phyloP scores from a whole-genome alignment of 2,888 invertebrate species.

The Andrena bicolor region DNA sequence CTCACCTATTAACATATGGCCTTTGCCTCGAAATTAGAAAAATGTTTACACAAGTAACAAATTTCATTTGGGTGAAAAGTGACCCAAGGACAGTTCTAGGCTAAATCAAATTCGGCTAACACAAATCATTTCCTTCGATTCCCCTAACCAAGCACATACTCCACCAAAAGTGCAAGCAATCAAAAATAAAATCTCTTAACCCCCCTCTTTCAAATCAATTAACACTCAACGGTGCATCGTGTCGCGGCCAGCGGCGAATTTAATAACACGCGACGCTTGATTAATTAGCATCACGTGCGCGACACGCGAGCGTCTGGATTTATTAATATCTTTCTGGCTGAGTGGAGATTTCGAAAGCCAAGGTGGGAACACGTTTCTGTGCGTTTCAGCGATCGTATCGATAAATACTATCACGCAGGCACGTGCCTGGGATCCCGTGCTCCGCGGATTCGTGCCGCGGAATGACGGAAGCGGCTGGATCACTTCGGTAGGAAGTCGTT shows the following conservation, averaged over 20 bases:
- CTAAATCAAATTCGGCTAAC: not conserved
- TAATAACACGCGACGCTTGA: not conserved
- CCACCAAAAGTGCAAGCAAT: not conserved
- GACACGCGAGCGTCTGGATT: not conserved
- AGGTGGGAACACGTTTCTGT: constrained; percentile 31
- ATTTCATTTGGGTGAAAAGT: too few relatives aligned
- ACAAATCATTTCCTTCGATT: not conserved
- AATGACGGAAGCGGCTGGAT: constrained; percentile 60
- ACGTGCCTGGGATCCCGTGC: constrained; percentile 44
- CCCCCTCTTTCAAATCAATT: not conserved
- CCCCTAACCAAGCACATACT: too few relatives aligned
- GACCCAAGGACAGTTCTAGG: too few relatives aligned
- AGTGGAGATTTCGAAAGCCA: constrained; percentile 17
- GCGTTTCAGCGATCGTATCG: constrained; percentile 37
- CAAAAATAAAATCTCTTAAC: not conserved
- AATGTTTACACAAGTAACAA: too few relatives aligned
- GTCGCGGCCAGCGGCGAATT: not conserved
- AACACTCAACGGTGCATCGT: not conserved
- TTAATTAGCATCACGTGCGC: constrained; percentile 15
- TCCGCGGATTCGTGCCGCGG: constrained; percentile 47
- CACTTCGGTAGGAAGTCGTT: constrained; percentile 51
- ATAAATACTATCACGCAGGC: constrained; percentile 51
- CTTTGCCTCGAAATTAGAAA: too few relatives aligned
- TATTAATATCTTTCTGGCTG: not conserved
- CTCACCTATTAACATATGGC: too few relatives aligned